phyloP scores from a whole-genome alignment of 2,888 invertebrate species.

The Rhopalosiphum nymphaeae region DNA sequence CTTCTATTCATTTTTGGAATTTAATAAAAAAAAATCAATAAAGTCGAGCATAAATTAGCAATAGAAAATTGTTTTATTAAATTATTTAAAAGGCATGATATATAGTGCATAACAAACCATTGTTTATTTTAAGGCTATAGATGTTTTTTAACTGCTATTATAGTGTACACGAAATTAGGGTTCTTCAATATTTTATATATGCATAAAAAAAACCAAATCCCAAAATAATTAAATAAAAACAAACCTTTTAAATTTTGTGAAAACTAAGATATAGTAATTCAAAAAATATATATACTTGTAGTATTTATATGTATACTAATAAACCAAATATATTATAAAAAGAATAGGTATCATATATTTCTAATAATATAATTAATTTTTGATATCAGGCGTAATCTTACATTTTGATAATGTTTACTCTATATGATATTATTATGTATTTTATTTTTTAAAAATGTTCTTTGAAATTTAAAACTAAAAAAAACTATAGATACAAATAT shows the following conservation, averaged over 20 bases:
- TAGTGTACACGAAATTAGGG: not conserved
- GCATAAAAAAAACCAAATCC: not conserved
- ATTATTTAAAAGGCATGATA: not conserved
- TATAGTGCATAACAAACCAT: not conserved
- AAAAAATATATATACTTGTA: too few species aligned
- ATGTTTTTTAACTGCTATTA: not conserved
- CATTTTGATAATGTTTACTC: too few species aligned
- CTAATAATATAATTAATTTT: too few species aligned
- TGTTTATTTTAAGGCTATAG: constrained; percentile 9
- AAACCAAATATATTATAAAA: too few species aligned
- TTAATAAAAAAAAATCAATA: not conserved
- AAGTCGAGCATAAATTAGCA: not conserved
- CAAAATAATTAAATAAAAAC: not conserved
- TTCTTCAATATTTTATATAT: not conserved
- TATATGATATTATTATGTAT: too few species aligned
- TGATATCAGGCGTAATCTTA: too few species aligned
- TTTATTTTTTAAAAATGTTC: too few species aligned
- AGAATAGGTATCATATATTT: too few species aligned
- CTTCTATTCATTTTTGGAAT: not conserved
- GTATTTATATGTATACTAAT: too few species aligned
- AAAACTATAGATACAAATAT: too few species aligned
- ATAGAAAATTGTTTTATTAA: not conserved
- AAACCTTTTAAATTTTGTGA: not conserved
- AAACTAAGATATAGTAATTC: not conserved
- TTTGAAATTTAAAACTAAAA: too few species aligned